Evolutionary conservation across 2,888 invertebrate species (phyloP), one percentile per base, ranked within the genome.

Genomic region (Zeuzera pyrina): DNA sequence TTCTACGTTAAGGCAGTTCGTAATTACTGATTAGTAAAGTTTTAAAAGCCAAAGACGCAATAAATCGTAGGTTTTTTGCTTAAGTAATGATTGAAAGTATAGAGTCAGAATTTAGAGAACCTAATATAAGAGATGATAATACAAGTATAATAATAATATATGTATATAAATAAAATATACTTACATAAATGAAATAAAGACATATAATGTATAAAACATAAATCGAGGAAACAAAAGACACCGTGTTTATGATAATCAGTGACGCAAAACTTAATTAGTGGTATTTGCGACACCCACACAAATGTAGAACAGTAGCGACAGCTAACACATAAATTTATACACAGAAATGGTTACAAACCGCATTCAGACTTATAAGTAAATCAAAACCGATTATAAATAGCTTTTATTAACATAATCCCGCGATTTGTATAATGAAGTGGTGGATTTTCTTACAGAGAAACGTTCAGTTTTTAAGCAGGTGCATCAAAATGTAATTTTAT

Each of bases 391-490:
- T 76, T 76, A 71, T 63, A 72, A 70, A 74, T 69, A 66, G 66
- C 59, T 53, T 36, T 35, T 47, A 81, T 83, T 83, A 65, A 60
- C 79, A 83, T 83, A 81, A 81, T 81, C 68, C 57, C 40, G 59
- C 73, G 47, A 77, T 81, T 78, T 79, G 74, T 69, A 81, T 79
- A 81, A 78, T 70, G 57, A 74, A 66, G 62, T 64, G 63, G 71
- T 66, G 49, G 57, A 65, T 57, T 65, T 66, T 60, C 64, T 60
- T 72, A 68, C 68, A 66, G 49, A 58, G 64, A 66, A 65, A 56
- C 55, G 52, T 57, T 52, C 45, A 46, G 51, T 59, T 70, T 66
- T 64, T 59, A 62, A 61, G 55, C 34, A 56, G 47, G 60, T 61
- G 61, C 58, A 63, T 57, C 48, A 41, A 41, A 54, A 56, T 45